Conservation (phyloP, 2,888 invertebrate genomes). For the Hyposoter didymator region DNA sequence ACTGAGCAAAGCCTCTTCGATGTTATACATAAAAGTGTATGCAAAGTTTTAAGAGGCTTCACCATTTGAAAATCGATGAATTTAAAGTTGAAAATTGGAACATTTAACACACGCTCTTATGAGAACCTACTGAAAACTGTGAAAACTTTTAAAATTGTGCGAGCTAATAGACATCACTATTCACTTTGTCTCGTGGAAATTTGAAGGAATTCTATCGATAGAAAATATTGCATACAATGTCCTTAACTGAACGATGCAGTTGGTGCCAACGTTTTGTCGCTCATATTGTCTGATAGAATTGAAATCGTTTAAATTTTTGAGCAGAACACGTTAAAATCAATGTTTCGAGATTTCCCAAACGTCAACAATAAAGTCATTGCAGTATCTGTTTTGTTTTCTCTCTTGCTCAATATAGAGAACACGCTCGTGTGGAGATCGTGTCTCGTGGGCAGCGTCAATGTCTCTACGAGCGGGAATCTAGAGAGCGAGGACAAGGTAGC, state of each 20-base stretch:
- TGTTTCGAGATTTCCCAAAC: not conserved
- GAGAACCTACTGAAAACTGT: no score
- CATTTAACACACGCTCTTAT: no score
- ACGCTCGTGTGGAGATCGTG: constrained; percentile 49
- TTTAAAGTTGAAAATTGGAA: no score
- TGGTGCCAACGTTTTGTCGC: not conserved
- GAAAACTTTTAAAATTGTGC: no score
- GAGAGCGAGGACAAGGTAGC: constrained; percentile 56
- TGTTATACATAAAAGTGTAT: no score
- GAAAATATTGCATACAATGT: no score
- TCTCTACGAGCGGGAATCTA: constrained; percentile 35
- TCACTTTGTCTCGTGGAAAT: no score
- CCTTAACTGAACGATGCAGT: not conserved
- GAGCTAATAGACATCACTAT: no score
- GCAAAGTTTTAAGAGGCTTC: no score
- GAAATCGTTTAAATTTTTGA: not conserved
- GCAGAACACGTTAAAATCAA: not conserved
- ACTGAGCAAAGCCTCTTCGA: no score
- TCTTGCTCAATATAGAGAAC: constrained; percentile 29
- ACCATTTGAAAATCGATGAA: no score
- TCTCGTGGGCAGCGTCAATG: constrained; percentile 59
- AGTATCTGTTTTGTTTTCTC: constrained; percentile 10
- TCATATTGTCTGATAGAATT: not conserved
- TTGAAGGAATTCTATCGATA: no score
- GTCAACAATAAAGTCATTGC: constrained; percentile 33